A percentile compares a stretch with the other conserved stretches of the same genome.
Evolutionary conservation across 2,888 invertebrate species (phyloP).

Genomic region (Napeogenes inachia): DNA sequence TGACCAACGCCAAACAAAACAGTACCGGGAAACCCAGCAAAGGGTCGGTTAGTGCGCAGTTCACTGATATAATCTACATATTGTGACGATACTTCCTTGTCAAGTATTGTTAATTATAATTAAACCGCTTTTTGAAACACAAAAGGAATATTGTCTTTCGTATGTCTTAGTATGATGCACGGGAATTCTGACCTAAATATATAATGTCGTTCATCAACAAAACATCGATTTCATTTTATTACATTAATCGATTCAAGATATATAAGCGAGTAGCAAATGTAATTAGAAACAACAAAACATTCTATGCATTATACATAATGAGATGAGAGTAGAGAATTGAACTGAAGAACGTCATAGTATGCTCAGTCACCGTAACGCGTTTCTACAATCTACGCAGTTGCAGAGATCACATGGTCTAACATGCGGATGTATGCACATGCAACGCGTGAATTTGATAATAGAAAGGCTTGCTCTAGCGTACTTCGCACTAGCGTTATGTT

Average conservation of each 20-base stretch:
- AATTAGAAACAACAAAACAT: not conserved
- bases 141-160: too few species aligned
- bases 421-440: constrained; percentile 20
- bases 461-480: constrained; percentile 35
- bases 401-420: constrained; percentile 14
- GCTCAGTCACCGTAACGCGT: constrained; percentile 30
- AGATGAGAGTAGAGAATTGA: constrained; percentile 14
- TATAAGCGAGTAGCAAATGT: too few species aligned
- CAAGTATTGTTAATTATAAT: too few species aligned
- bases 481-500: constrained; percentile 5
- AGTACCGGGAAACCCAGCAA: constrained; percentile 34
- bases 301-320: not conserved
- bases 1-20: constrained; percentile 19
- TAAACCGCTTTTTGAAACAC: too few species aligned
- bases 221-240: too few species aligned
- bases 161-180: too few species aligned
- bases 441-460: constrained; percentile 46
- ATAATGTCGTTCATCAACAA: too few species aligned
- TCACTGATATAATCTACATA: constrained; percentile 36
- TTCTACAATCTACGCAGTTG: constrained; percentile 67
- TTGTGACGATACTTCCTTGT: too few species aligned
- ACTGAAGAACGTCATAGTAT: constrained; percentile 21
- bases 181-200: too few species aligned
- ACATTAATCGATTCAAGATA: too few species aligned
- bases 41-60: constrained; percentile 35